phyloP scores from a whole-genome alignment of 2,797 vertebrate genomes.

The Pitangus sulphuratus region DNA sequence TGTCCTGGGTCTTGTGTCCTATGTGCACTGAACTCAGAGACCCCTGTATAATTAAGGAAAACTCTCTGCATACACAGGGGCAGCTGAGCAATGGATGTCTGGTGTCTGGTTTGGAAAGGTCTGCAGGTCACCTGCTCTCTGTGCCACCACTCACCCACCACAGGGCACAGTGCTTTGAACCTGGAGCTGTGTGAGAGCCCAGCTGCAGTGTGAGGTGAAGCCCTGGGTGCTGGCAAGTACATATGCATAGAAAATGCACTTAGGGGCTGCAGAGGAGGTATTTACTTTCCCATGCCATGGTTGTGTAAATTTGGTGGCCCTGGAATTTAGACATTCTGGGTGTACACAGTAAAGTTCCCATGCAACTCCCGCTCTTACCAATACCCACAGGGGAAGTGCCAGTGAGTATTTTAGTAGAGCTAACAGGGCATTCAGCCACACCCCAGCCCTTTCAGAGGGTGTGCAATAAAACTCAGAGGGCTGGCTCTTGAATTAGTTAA shows the following conservation, averaged over 20 bases:
- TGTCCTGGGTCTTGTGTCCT: not conserved
- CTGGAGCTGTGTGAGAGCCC: not conserved
- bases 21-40: fast-evolving
- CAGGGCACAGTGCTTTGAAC: not conserved
- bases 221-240: not conserved
- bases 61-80: not conserved
- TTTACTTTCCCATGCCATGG: not conserved
- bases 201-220: not conserved
- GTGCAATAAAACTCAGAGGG: not conserved
- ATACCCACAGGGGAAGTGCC: not conserved
- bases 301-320: not conserved
- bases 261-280: not conserved
- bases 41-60: not conserved
- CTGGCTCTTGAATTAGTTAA: not conserved
- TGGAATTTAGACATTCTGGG: not conserved
- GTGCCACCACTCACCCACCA: not conserved
- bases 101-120: not conserved
- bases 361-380: not conserved
- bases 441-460: not conserved
- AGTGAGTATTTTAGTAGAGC: not conserved
- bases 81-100: not conserved
- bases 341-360: not conserved
- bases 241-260: not conserved
- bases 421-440: not conserved
- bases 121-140: not conserved